Evolutionary conservation across 2,113 vertebrate genomes (phyloP), one percentile per base, ranked within the genome.

Genomic region (Dolichallabes microphthalmus): DNA sequence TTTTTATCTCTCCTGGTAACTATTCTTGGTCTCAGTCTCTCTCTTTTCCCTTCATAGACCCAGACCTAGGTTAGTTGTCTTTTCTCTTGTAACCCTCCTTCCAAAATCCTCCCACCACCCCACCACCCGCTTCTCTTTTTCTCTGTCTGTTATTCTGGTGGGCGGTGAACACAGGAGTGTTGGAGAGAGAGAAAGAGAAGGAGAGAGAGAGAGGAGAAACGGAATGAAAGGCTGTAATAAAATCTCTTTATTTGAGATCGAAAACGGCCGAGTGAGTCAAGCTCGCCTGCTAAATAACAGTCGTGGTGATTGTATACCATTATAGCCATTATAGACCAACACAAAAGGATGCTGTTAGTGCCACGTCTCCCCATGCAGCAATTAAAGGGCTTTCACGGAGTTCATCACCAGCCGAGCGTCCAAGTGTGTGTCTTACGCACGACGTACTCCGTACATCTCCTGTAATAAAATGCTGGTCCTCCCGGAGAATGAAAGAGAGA

Each of bases 111-210:
- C 75, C 81, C 39, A 73, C 79, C 50, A 63, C 61, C 79, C 53
- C n/a, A 52, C 52, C 64, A 32, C 66, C 82, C 55, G 74, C 74
- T 27, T 78, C 87, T 90, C 86, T 86, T 88, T 88, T 87, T 74
- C 84, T 91, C 90, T 83, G 84, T 85, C 88, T 88, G 90, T 91
- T 93, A 89, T 86, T 93, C 86, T 90, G 91, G 94, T 94, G 93
- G 94, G 94, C 81, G 92, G 92, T 83, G 90, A 92, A 91, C 90
- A 91, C 91, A 91, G 93, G 92, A 92, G 93, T 94, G 93, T 92
- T 93, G 93, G 93, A 88, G 90, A 78, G 15, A 4, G 27, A 35
- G 53, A 91, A 91, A 92, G 80, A 92, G 87, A 83, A 84, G 85
- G 91, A 93, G 89, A 91, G 92, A 92, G 85, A 92, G 88, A 84